These are phyloP conservation scores for Chrysolina americana DNA, from an alignment of 2,888 invertebrate genomes.

Conservation along the genomic window DNA sequence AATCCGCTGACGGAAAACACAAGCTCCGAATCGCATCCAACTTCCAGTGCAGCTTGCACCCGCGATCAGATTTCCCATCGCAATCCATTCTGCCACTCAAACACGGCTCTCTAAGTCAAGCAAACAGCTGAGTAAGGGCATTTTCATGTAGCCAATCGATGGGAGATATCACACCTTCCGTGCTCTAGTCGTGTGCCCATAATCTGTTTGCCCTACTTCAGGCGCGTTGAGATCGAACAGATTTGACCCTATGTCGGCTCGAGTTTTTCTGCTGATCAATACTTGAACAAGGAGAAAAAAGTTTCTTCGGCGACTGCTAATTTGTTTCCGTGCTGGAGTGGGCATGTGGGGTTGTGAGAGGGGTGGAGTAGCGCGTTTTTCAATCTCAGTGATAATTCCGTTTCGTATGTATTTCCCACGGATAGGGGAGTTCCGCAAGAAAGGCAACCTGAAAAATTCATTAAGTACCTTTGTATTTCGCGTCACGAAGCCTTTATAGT, in stretches of 20 bases:
- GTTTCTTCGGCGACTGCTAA: conserved; percentile 17
- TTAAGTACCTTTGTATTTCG: too few species aligned
- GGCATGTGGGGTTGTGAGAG: not conserved
- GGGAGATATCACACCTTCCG: conserved; percentile 15
- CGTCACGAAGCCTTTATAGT: too few species aligned
- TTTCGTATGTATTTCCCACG: too few species aligned
- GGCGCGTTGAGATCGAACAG: conserved; percentile 16
- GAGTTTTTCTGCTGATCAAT: conserved; percentile 18
- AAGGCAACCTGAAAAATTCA: too few species aligned
- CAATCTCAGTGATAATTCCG: too few species aligned
- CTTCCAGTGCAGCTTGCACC: not conserved
- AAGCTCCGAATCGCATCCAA: not conserved
- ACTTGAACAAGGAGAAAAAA: not conserved
- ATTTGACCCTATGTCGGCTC: conserved; percentile 10
- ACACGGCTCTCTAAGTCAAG: not conserved
- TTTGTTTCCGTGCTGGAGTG: conserved; percentile 5
- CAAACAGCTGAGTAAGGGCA: conserved; percentile 29
- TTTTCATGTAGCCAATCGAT: conserved; percentile 20
- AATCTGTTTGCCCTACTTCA: conserved; percentile 24
- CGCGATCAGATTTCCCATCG: conserved; percentile 9
- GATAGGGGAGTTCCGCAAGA: too few species aligned
- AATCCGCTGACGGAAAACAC: not conserved
- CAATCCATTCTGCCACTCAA: not conserved
- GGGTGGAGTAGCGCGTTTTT: not conserved
- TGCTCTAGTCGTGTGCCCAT: conserved; percentile 1